phyloP scores from a whole-genome alignment of 2,113 vertebrate genomes.

The Sinosuthora webbiana region DNA sequence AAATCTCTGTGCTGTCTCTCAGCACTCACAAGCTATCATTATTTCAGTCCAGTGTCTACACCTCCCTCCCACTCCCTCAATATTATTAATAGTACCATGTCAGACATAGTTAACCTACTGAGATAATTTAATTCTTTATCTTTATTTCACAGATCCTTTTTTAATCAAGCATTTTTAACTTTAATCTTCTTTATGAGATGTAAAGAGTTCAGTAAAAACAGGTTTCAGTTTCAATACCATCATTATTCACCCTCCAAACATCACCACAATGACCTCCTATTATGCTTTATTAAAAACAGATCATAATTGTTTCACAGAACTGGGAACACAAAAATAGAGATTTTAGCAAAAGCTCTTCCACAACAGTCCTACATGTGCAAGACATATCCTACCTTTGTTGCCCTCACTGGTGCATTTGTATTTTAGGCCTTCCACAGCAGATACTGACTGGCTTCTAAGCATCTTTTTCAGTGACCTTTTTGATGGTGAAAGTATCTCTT shows the following conservation, averaged over 20 bases:
- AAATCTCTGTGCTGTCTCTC: neutral
- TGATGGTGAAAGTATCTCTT: slow-evolving; percentile 76
- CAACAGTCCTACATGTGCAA: neutral
- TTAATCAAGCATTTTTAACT: neutral
- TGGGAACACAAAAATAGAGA: neutral
- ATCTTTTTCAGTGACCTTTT: slow-evolving; percentile 77
- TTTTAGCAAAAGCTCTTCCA: neutral
- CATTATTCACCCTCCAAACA: neutral
- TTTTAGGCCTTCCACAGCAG: slow-evolving; percentile 83
- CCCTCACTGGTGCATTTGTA: slow-evolving; percentile 66
- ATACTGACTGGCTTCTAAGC: slow-evolving; percentile 88
- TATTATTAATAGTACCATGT: neutral
- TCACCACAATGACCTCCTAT: neutral
- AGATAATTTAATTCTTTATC: neutral
- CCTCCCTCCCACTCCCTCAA: neutral
- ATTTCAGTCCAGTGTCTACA: neutral
- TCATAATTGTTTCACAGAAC: neutral
- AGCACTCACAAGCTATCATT: neutral
- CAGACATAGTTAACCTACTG: neutral
- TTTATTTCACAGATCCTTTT: neutral
- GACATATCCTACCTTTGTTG: slow-evolving; percentile 60
- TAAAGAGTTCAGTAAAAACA: neutral
- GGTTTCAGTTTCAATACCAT: neutral
- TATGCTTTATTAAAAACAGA: neutral
- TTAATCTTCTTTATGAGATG: neutral